Conservation (phyloP, 2,888 invertebrate species). For the Pimpla rufipes region DNA sequence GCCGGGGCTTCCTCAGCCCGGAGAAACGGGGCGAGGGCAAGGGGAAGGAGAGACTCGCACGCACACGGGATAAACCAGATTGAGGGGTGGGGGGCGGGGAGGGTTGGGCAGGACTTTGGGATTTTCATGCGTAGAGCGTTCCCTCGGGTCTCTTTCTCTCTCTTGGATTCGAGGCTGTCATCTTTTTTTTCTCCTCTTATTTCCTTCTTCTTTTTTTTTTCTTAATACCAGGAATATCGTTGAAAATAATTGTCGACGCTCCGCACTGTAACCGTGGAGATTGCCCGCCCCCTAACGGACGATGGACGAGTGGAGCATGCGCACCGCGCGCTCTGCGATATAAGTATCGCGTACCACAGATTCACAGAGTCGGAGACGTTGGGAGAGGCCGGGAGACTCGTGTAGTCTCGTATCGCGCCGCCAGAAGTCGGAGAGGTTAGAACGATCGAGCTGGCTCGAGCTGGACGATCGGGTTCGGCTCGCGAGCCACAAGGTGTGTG, state of each 20-base stretch:
- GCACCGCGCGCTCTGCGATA: neutral
- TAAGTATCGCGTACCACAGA: neutral
- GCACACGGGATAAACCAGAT: constrained; percentile 61
- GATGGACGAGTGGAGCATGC: neutral
- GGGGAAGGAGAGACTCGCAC: constrained; percentile 24
- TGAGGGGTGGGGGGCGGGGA: constrained; percentile 1
- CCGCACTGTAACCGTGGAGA: neutral
- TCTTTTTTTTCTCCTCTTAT: neutral
- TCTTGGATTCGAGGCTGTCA: neutral
- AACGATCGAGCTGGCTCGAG: neutral
- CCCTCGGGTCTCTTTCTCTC: neutral
- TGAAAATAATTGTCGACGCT: neutral
- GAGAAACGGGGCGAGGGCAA: constrained; percentile 27
- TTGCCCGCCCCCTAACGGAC: neutral
- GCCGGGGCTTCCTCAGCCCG: neutral
- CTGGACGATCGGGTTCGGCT: no score
- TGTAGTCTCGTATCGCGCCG: neutral
- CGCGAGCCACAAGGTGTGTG: constrained; percentile 22
- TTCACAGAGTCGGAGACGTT: neutral
- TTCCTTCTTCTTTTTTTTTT: neutral
- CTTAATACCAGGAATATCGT: neutral
- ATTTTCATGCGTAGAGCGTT: constrained; percentile 38
- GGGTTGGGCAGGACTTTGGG: neutral
- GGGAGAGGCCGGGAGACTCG: neutral
- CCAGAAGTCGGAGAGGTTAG: constrained; percentile 13